phyloP scores from a whole-genome alignment of 1,140 invertebrate genomes.

The Lasaia peninsularis region DNA sequence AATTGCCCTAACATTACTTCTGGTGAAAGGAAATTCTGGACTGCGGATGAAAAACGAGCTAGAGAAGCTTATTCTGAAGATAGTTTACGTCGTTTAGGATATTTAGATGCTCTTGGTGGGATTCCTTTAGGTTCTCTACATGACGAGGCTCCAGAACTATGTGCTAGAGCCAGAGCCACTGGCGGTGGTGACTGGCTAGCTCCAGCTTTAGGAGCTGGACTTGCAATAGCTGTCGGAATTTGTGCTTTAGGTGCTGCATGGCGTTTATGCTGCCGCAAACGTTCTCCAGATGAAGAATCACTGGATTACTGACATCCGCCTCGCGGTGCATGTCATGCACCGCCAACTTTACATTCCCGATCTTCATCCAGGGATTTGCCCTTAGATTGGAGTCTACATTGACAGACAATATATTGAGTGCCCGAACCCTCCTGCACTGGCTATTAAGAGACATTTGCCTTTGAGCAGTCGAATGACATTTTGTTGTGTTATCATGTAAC shows the following conservation, averaged over 20 bases:
- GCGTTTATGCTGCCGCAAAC: constrained; percentile 72
- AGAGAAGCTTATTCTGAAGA: constrained; percentile 77
- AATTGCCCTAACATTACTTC: constrained; percentile 86
- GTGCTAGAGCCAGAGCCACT: constrained; percentile 61
- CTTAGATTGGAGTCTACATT: constrained; percentile 75
- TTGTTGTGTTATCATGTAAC: constrained; percentile 4
- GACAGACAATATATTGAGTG: constrained; percentile 71
- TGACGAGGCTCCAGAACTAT: constrained; percentile 83
- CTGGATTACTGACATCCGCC: constrained; percentile 76
- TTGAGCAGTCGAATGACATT: constrained; percentile 4
- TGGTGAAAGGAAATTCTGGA: constrained; percentile 57
- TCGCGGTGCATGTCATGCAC: constrained; percentile 67
- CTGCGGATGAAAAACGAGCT: constrained; percentile 67
- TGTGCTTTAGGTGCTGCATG: constrained; percentile 67
- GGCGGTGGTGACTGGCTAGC: constrained; percentile 64
- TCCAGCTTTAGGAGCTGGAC: constrained; percentile 55
- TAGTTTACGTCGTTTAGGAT: constrained; percentile 77
- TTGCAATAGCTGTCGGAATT: constrained; percentile 56
- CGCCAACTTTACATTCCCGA: constrained; percentile 56
- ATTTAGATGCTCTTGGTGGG: constrained; percentile 70
- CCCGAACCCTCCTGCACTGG: constrained; percentile 45
- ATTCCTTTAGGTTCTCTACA: constrained; percentile 73
- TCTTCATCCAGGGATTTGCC: constrained; percentile 62
- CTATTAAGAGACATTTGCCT: constrained; percentile 29
- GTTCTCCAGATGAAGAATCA: constrained; percentile 69